A percentile compares a stretch with the other conserved stretches of the same genome.
phyloP scores from a whole-genome alignment of 2,888 invertebrate genomes.

The Nephrocerus scutellatus region DNA sequence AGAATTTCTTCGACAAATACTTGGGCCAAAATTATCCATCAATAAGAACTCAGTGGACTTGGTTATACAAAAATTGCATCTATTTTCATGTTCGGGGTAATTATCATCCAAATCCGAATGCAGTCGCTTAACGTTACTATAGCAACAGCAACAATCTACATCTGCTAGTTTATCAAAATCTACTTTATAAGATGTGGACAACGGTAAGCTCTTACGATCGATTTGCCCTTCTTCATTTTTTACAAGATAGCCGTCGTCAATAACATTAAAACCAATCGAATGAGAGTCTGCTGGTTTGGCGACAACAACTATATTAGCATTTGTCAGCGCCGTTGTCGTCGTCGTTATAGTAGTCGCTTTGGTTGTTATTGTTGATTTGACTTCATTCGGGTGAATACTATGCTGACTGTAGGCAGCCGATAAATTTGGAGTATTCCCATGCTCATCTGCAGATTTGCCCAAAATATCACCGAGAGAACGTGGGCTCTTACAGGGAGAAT shows the following conservation, averaged over 20 bases:
- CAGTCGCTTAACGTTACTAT: no score
- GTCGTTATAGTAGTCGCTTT: slow-evolving; percentile 6
- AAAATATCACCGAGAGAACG: slow-evolving; percentile 28
- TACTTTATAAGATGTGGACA: no score
- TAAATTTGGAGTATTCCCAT: no score
- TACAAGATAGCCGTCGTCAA: slow-evolving; percentile 3
- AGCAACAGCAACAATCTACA: no score
- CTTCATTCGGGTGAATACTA: not conserved
- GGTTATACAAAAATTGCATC: no score
- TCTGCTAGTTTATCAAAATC: not conserved
- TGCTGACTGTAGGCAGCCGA: slow-evolving; percentile 12
- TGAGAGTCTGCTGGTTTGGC: slow-evolving; percentile 35
- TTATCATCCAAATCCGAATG: no score
- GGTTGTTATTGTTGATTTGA: not conserved
- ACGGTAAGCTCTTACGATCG: no score
- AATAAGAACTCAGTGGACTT: no score
- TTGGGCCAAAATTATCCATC: no score
- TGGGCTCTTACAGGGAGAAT: slow-evolving; percentile 38
- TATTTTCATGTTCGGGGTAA: no score
- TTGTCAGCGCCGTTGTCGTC: not conserved
- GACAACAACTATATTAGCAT: slow-evolving; percentile 30
- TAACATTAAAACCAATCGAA: slow-evolving; percentile 36
- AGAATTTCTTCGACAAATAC: no score
- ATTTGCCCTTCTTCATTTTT: not conserved
- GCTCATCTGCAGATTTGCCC: no score